phyloP scores from a whole-genome alignment of 1,140 invertebrate genomes.

The Drosophila bipectinata region DNA sequence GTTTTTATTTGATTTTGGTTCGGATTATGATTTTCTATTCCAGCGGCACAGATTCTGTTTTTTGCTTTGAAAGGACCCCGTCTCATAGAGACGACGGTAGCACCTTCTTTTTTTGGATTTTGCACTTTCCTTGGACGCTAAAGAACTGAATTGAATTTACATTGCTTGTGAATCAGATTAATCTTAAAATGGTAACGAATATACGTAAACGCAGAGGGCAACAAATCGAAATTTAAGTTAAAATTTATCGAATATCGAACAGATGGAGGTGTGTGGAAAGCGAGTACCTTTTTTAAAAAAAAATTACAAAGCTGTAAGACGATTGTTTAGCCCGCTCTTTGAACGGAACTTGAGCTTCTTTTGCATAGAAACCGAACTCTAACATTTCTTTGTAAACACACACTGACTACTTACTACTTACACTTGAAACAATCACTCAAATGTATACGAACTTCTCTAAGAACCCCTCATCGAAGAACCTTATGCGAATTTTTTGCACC shows the following conservation, averaged over 20 bases:
- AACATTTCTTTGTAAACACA: conserved; percentile 53
- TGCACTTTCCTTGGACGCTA: conserved; percentile 28
- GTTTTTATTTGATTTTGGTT: conserved; percentile 64
- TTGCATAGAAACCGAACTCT: conserved; percentile 31
- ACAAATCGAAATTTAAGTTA: conserved; percentile 74
- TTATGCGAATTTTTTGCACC: conserved; percentile 75
- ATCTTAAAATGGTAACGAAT: conserved; percentile 74
- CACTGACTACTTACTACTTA: conserved; percentile 51
- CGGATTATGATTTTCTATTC: conserved; percentile 22
- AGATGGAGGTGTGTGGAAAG: conserved; percentile 37
- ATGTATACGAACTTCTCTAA: conserved; percentile 83
- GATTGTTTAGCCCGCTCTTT: conserved; percentile 46
- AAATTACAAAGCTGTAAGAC: conserved; percentile 21
- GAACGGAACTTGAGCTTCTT: conserved; percentile 67
- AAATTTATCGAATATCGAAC: conserved; percentile 28
- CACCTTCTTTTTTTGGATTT: neutral
- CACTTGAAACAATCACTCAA: conserved; percentile 80
- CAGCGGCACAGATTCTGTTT: conserved; percentile 21
- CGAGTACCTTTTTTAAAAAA: conserved; percentile 59
- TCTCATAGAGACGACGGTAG: conserved; percentile 29
- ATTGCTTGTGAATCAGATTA: conserved; percentile 45
- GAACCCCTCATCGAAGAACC: conserved; percentile 54
- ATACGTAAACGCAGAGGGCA: conserved; percentile 76
- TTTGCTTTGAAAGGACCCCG: neutral
- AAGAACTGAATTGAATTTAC: conserved; percentile 79